Percentiles rank a stretch among this genome's conserved stretches.
phyloP scores from a whole-genome alignment of 2,797 vertebrate genomes.

The Fratercula arctica region DNA sequence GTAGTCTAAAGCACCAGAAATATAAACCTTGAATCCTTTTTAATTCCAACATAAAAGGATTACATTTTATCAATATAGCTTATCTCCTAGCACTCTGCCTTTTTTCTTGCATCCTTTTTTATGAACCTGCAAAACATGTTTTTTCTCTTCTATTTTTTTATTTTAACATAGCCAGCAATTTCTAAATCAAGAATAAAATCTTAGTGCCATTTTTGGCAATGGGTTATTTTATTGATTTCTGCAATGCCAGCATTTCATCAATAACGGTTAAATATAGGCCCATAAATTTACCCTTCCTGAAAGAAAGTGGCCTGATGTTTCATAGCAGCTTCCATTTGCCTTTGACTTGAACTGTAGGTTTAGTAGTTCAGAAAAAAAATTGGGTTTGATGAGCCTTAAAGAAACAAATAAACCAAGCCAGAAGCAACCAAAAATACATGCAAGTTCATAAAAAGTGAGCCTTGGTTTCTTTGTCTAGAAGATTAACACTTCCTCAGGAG shows the following conservation, averaged over 20 bases:
- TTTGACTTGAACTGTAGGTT: neutral
- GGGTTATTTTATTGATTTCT: conserved; percentile 1
- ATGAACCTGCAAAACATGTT: conserved; percentile 16
- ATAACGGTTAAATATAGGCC: neutral
- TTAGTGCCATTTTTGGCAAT: neutral
- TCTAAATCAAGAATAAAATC: conserved; percentile 1
- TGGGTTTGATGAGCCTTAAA: conserved; percentile 52
- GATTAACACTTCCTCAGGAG: conserved; percentile 64
- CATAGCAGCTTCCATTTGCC: conserved; percentile 4
- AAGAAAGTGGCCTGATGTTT: neutral
- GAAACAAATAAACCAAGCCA: conserved; percentile 55
- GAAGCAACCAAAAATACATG: conserved; percentile 59
- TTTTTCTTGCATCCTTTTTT: conserved; percentile 19
- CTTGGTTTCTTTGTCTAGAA: conserved; percentile 48
- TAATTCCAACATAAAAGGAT: conserved; percentile 57
- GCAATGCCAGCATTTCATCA: neutral
- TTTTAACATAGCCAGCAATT: neutral
- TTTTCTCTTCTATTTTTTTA: neutral
- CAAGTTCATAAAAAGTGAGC: conserved; percentile 34
- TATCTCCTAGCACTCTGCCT: conserved; percentile 14
- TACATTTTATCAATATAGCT: conserved; percentile 45
- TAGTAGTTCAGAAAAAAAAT: conserved; percentile 2
- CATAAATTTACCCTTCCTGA: neutral
- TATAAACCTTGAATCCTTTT: conserved; percentile 53
- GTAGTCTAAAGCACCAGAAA: conserved; percentile 24